Conservation (phyloP, 64 coral and sea anemone genomes). For the Hydrozoanthus tunicans region DNA sequence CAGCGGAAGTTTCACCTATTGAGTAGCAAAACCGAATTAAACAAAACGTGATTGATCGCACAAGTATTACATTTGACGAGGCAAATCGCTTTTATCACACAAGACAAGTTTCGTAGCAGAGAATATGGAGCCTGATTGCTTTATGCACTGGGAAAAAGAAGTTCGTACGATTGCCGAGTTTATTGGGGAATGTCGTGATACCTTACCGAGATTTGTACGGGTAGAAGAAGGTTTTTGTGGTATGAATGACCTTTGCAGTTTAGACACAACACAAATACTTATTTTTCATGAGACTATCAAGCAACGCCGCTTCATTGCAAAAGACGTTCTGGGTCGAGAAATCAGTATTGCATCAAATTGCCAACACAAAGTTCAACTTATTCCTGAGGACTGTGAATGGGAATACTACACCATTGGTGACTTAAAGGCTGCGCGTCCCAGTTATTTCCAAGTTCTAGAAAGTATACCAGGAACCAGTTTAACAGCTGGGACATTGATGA, state of each 20-base stretch:
- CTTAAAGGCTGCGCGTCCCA: neutral
- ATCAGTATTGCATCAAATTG: slow-evolving; percentile 47
- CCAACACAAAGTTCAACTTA: slow-evolving; percentile 49
- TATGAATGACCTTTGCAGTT: slow-evolving; percentile 24
- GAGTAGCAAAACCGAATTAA: neutral
- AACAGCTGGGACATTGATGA: slow-evolving; percentile 24
- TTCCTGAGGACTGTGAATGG: slow-evolving; percentile 44
- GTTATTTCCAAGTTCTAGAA: slow-evolving; percentile 42
- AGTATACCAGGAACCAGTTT: slow-evolving; percentile 28
- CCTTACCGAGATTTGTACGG: slow-evolving; percentile 18
- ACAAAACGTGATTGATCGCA: neutral
- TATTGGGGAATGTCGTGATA: slow-evolving; percentile 36
- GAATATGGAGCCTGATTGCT: neutral
- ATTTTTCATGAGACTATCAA: slow-evolving; percentile 24
- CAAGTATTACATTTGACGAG: neutral
- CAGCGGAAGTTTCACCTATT: neutral
- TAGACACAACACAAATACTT: slow-evolving; percentile 19
- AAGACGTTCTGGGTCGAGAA: slow-evolving; percentile 12
- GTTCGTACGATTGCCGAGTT: slow-evolving; percentile 6
- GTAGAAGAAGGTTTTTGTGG: slow-evolving; percentile 58
- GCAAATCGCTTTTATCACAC: neutral
- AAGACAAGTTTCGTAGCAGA: neutral
- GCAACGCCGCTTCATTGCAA: slow-evolving; percentile 29
- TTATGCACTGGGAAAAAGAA: slow-evolving; percentile 46
- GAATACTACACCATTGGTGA: slow-evolving; percentile 31